Evolutionary conservation across 2,888 invertebrate species (phyloP).

Genomic region (Plebejus argus): DNA sequence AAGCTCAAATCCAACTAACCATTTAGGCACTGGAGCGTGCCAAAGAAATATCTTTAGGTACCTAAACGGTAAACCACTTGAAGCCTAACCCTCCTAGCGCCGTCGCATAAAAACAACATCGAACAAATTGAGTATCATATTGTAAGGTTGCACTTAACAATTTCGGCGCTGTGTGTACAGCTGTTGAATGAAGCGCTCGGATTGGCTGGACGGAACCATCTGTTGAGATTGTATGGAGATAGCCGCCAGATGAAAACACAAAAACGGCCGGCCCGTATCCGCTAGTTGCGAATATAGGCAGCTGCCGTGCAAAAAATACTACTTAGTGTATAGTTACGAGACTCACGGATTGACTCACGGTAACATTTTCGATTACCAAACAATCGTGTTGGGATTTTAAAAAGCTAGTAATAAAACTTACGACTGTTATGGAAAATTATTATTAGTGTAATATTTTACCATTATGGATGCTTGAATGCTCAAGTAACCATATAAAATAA

Average conservation of each 20-base stretch:
- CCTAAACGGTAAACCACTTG: neutral
- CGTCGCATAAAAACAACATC: neutral
- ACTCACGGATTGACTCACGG: no score
- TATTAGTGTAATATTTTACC: neutral
- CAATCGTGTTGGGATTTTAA: neutral
- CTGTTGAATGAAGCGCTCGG: constrained; percentile 39
- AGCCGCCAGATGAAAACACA: constrained; percentile 45
- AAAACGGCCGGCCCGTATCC: constrained; percentile 26
- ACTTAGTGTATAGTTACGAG: constrained; percentile 5
- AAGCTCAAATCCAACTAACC: neutral
- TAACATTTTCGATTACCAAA: neutral
- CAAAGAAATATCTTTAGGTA: neutral
- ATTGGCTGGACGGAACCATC: constrained; percentile 46
- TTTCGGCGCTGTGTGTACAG: constrained; percentile 39
- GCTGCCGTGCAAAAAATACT: constrained; percentile 25
- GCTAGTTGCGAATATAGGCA: constrained; percentile 19
- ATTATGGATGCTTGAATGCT: neutral
- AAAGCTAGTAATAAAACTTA: no score
- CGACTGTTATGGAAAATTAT: no score
- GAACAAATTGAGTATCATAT: constrained; percentile 1
- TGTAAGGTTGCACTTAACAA: constrained; percentile 9
- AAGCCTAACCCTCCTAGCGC: neutral
- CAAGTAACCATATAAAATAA: neutral
- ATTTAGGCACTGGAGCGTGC: no score
- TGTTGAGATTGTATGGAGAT: constrained; percentile 45